Evolutionary conservation across 2,797 vertebrate genomes (phyloP).

Genomic region (Monodelphis domestica): DNA sequence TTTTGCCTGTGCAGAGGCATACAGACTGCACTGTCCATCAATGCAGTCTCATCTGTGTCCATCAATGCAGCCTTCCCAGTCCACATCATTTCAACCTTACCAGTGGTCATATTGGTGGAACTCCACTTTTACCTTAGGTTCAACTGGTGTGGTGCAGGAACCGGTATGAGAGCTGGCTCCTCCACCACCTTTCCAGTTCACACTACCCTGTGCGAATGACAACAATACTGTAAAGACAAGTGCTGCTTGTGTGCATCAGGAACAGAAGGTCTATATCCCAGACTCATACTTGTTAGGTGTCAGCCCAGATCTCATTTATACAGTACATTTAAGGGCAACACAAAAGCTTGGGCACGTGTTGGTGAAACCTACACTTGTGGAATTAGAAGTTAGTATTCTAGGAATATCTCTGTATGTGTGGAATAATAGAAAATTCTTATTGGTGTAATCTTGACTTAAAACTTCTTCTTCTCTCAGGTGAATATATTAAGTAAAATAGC

Average conservation of each 20-base stretch:
- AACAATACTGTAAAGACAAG: too few relatives aligned
- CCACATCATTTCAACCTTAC: too few relatives aligned
- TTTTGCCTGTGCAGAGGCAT: too few relatives aligned
- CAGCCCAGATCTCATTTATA: neutral
- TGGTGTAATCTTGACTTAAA: neutral
- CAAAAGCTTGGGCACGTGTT: neutral
- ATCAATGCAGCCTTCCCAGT: too few relatives aligned
- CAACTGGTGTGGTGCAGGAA: too few relatives aligned
- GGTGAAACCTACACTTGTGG: neutral
- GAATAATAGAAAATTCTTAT: slow-evolving; percentile 28
- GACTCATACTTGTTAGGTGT: neutral
- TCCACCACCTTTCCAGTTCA: too few relatives aligned
- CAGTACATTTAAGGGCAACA: neutral
- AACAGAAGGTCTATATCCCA: neutral
- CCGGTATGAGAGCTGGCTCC: too few relatives aligned
- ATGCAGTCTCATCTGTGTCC: too few relatives aligned
- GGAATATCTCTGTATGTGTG: neutral
- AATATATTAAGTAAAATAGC: slow-evolving; percentile 93
- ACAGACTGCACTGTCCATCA: too few relatives aligned
- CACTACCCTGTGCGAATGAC: too few relatives aligned
- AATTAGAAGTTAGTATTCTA: neutral
- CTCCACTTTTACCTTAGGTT: too few relatives aligned
- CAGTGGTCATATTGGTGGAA: too few relatives aligned
- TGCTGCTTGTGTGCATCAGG: neutral
- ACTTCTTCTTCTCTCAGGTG: slow-evolving; percentile 85